Evolutionary conservation across 2,113 vertebrate species (phyloP).

Genomic region (Equus przewalskii): DNA sequence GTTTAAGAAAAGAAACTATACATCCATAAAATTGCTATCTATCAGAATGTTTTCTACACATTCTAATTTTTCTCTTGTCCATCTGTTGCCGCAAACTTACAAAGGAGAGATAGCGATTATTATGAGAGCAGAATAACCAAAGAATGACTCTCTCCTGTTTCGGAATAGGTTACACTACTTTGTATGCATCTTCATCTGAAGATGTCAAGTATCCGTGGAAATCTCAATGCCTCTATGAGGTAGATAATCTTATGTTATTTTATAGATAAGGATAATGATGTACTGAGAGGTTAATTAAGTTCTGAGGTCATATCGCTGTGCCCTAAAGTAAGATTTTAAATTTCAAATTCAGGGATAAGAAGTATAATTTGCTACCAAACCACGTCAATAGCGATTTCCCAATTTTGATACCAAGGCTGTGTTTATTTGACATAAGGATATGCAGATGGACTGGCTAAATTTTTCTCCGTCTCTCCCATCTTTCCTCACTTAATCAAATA

Average conservation of each 20-base stretch:
- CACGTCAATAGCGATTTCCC: neutral
- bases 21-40: slow-evolving; percentile 56
- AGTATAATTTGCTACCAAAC: neutral
- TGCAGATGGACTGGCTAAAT: neutral
- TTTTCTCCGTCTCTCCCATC: neutral
- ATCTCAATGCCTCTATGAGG: neutral
- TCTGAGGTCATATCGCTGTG: neutral
- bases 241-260: neutral
- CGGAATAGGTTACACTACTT: neutral
- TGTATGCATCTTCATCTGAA: neutral
- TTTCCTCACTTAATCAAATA: neutral
- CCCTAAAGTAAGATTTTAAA: neutral
- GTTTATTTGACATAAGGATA: neutral
- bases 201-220: neutral
- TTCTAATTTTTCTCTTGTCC: slow-evolving; percentile 70
- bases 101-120: slow-evolving; percentile 76
- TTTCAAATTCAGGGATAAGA: slow-evolving; percentile 2
- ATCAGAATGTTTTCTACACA: slow-evolving; percentile 78
- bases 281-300: neutral
- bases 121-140: slow-evolving; percentile 45
- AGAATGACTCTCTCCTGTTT: neutral
- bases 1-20: slow-evolving; percentile 75
- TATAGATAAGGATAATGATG: neutral
- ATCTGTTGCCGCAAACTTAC: slow-evolving; percentile 81
- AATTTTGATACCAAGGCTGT: neutral